phyloP scores from a whole-genome alignment of 2,888 invertebrate genomes.

The Lithosia quadra region DNA sequence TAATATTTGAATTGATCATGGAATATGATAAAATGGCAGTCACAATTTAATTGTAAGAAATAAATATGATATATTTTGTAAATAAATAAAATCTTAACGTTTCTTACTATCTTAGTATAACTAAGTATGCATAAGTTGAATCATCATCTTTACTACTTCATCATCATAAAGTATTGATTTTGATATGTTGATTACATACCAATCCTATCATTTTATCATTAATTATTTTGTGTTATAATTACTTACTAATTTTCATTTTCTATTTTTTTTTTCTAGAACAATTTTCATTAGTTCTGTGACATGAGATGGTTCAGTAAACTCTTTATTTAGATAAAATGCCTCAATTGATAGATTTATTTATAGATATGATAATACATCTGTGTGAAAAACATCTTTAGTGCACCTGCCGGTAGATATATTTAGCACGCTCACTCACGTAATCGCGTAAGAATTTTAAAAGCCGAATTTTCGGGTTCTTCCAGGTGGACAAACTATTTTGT shows the following conservation, averaged over 20 bases:
- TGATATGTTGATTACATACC: not conserved
- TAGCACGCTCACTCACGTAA: not conserved
- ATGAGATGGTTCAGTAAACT: not conserved
- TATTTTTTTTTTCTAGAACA: not conserved
- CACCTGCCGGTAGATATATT: not conserved
- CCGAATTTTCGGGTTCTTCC: no score
- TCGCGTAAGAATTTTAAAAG: no score
- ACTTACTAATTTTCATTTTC: not conserved
- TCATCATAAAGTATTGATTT: not conserved
- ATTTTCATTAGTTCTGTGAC: not conserved
- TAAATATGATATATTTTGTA: no score
- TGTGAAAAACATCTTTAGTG: not conserved
- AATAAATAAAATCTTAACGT: not conserved
- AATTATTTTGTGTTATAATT: not conserved
- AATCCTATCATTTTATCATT: not conserved
- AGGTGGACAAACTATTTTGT: no score
- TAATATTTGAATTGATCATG: not conserved
- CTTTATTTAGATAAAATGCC: constrained; percentile 1
- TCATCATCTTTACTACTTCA: no score
- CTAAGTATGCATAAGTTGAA: no score
- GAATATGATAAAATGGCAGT: not conserved
- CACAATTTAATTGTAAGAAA: not conserved
- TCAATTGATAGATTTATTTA: not conserved
- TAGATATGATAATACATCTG: not conserved
- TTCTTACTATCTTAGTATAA: not conserved